These are phyloP conservation scores for Xylophagus ater DNA, from an alignment of 2,888 invertebrate genomes.

Conservation along the genomic window DNA sequence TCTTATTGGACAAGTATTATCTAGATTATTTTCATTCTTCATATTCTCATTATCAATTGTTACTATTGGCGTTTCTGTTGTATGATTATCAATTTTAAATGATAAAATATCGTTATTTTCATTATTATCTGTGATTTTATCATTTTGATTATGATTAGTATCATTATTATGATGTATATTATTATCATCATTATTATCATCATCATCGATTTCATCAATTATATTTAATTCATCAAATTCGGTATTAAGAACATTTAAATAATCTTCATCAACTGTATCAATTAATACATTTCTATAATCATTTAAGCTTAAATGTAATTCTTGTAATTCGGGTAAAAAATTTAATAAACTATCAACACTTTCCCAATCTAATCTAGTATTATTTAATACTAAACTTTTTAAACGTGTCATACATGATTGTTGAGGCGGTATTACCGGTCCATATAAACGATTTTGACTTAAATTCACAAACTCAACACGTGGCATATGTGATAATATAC, in stretches of 20 bases:
- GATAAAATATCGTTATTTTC: too few relatives aligned
- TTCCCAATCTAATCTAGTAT: constrained; percentile 76
- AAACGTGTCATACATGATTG: constrained; percentile 43
- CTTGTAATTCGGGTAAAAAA: constrained; percentile 69
- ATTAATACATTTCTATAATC: constrained; percentile 69
- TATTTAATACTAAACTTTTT: constrained; percentile 74
- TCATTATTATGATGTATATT: too few relatives aligned
- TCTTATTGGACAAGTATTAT: constrained; percentile 8
- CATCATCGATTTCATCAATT: constrained; percentile 18
- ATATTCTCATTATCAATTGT: not conserved
- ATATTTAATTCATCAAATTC: constrained; percentile 17
- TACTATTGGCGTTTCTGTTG: not conserved
- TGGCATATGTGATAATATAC: constrained; percentile 78
- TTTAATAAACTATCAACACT: constrained; percentile 66
- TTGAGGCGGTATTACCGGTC: constrained; percentile 47
- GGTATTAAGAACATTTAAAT: constrained; percentile 9
- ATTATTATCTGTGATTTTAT: too few relatives aligned
- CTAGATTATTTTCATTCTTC: not conserved
- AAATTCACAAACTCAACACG: constrained; percentile 82
- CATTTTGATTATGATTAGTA: too few relatives aligned
- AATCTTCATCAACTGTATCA: constrained; percentile 35
- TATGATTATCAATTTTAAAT: too few relatives aligned
- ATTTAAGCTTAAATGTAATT: constrained; percentile 86
- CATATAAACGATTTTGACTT: constrained; percentile 75
- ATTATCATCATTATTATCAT: constrained; percentile 19